A percentile compares a stretch with the other conserved stretches of the same genome.
Evolutionary conservation across 2,797 vertebrate genomes (phyloP).

Genomic region (Myotis daubentonii): DNA sequence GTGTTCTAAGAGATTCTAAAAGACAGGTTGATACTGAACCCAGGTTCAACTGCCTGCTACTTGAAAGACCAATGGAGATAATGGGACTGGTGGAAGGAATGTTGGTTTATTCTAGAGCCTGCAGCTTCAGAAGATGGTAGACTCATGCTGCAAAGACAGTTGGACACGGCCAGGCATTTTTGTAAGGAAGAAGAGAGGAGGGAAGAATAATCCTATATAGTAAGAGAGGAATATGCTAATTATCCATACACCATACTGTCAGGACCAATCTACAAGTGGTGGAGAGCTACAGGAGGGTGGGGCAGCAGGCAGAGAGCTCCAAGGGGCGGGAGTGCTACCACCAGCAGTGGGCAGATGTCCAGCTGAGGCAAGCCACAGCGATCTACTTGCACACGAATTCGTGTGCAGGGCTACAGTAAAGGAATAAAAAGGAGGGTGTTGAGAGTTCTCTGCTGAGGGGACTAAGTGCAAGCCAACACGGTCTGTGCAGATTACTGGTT

Average conservation of each 20-base stretch:
- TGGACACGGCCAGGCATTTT: neutral
- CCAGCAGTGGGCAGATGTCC: no score
- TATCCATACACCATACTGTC: no score
- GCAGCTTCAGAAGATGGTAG: neutral
- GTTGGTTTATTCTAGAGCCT: neutral
- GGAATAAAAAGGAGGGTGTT: neutral
- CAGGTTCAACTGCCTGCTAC: neutral
- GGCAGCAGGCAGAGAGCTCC: no score
- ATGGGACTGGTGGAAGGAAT: neutral
- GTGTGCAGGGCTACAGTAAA: no score
- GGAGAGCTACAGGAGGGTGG: no score
- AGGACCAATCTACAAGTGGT: no score
- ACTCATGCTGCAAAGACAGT: neutral
- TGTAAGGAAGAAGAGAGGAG: neutral
- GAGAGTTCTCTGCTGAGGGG: neutral
- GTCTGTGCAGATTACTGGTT: no score
- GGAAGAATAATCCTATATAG: neutral
- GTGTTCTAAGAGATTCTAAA: neutral
- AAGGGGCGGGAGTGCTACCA: no score
- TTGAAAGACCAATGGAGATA: neutral
- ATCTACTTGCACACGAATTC: no score
- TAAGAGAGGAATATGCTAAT: no score
- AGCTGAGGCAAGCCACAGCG: no score
- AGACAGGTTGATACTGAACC: neutral
- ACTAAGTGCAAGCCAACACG: no score